Conservation (phyloP, 2,888 invertebrate species). For the Urechis unicinctus region DNA sequence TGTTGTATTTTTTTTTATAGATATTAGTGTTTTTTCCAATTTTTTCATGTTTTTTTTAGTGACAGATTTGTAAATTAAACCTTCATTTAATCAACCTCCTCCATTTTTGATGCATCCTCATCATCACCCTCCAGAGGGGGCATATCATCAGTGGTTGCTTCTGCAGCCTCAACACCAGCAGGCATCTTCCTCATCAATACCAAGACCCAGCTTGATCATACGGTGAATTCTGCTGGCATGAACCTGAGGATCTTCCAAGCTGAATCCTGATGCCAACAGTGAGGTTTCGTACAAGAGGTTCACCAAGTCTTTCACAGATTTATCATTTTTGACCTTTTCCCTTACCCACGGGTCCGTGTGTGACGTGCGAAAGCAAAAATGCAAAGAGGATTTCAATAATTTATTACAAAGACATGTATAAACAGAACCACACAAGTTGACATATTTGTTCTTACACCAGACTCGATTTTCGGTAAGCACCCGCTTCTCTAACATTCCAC, state of each 20-base stretch:
- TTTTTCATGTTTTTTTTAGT: no score
- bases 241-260: conserved; percentile 78
- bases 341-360: conserved; percentile 80
- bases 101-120: conserved; percentile 95
- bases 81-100: conserved; percentile 99
- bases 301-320: conserved; percentile 94
- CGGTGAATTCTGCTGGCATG: conserved; percentile 92
- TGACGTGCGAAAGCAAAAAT: no score
- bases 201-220: conserved; percentile 96
- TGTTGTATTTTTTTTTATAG: no score
- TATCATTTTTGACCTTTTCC: conserved; percentile 97
- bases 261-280: conserved; percentile 90
- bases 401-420: no score
- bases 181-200: conserved; percentile 82
- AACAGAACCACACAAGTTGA: no score
- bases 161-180: conserved; percentile 38
- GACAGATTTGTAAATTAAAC: no score
- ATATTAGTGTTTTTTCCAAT: no score
- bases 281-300: conserved; percentile 93
- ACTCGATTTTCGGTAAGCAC: no score
- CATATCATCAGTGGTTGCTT: conserved; percentile 57
- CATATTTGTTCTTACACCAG: no score
- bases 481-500: no score
- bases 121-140: conserved; percentile 76
- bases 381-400: no score